Percentiles rank a stretch among this genome's conserved stretches.
Conservation (phyloP, 2,113 vertebrate species). For the Dryoscopus gambensis region DNA sequence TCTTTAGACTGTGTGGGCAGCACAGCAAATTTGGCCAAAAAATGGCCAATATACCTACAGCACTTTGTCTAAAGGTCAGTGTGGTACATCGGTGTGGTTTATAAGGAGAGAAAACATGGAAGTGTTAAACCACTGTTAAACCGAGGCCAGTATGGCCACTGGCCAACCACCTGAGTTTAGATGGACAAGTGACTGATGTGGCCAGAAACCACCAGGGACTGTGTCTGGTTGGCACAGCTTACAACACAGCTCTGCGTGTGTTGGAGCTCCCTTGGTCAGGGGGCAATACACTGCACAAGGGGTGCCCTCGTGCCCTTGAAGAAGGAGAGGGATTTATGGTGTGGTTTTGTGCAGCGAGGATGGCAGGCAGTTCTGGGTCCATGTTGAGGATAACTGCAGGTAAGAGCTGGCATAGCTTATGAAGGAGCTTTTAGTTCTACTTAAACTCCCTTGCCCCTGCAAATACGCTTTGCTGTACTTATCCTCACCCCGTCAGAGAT, state of each 20-base stretch:
- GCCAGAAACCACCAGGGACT: neutral
- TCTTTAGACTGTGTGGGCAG: neutral
- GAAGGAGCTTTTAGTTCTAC: neutral
- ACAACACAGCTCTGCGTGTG: neutral
- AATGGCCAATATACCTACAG: neutral
- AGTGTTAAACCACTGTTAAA: too few relatives aligned
- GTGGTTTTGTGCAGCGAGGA: neutral
- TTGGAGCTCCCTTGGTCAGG: neutral
- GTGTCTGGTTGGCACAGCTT: neutral
- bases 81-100: neutral
- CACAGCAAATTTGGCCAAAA: neutral
- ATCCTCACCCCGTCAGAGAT: neutral
- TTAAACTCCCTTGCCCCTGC: neutral
- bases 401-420: neutral
- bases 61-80: neutral
- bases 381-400: neutral
- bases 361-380: neutral
- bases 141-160: neutral
- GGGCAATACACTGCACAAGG: neutral
- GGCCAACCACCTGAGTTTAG: neutral
- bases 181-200: neutral
- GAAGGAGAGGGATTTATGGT: neutral
- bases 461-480: neutral
- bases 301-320: neutral
- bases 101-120: neutral